These are phyloP conservation scores for Setipinna tenuifilis DNA, from an alignment of 2,797 vertebrate genomes.

Conservation along the genomic window DNA sequence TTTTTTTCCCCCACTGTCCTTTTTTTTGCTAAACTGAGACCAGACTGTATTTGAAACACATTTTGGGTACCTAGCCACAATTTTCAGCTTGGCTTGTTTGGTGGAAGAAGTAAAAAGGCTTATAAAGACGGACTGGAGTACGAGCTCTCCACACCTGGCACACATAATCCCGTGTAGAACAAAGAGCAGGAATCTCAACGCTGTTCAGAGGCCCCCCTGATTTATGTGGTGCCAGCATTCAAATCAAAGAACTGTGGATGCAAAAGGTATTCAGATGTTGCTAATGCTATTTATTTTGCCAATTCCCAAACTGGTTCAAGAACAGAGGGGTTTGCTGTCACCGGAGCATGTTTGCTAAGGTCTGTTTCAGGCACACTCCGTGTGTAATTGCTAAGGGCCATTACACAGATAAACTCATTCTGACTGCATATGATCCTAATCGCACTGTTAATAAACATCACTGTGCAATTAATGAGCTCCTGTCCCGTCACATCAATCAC, in stretches of 20 bases:
- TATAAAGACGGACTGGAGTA: neutral
- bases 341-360: neutral
- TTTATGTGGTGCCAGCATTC: conserved; percentile 13
- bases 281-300: neutral
- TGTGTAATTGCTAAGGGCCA: neutral
- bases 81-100: conserved; percentile 16
- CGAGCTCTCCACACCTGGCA: conserved; percentile 9
- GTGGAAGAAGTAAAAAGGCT: neutral
- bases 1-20: neutral
- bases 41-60: conserved; percentile 15
- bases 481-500: neutral
- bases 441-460: conserved; percentile 8
- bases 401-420: conserved; percentile 3
- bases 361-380: neutral
- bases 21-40: conserved; percentile 12
- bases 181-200: neutral
- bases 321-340: neutral
- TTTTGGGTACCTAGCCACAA: neutral
- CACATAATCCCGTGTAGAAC: neutral
- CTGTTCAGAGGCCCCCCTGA: neutral
- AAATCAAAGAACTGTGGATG: conserved; percentile 17
- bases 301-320: conserved; percentile 9
- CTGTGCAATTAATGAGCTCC: neutral
- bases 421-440: conserved; percentile 1
- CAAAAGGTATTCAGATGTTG: conserved; percentile 3